Conservation (phyloP, 2,797 vertebrate genomes). For the Centropyge bicolor region DNA sequence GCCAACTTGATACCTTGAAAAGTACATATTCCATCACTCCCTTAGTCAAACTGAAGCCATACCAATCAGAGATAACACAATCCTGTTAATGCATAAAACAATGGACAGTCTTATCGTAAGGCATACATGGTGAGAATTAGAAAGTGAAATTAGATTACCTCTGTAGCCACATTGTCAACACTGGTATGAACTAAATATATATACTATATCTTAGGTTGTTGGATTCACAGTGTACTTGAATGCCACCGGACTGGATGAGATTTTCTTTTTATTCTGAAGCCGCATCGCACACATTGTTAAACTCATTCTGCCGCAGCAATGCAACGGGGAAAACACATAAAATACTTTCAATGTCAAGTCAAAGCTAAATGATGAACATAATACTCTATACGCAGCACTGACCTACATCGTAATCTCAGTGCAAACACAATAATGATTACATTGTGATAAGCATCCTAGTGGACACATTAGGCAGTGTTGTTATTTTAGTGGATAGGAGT, state of each 20-base stretch:
- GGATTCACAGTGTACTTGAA: neutral
- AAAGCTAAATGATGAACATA: constrained; percentile 54
- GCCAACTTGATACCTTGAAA: constrained; percentile 17
- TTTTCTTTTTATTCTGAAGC: constrained; percentile 3
- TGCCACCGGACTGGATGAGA: neutral
- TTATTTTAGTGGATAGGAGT: constrained; percentile 69
- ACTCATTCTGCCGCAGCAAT: neutral
- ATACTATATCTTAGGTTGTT: neutral
- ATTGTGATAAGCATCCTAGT: constrained; percentile 62
- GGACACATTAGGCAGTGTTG: constrained; percentile 63
- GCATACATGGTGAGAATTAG: neutral
- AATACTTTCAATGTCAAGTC: constrained; percentile 61
- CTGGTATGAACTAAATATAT: neutral
- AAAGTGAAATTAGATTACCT: constrained; percentile 29
- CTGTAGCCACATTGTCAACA: neutral
- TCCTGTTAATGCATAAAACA: constrained; percentile 11
- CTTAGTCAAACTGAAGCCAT: constrained; percentile 17
- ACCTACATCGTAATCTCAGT: constrained; percentile 65
- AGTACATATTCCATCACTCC: constrained; percentile 22
- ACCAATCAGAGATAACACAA: constrained; percentile 33
- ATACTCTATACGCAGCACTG: constrained; percentile 21
- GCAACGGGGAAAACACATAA: constrained; percentile 17
- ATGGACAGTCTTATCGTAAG: neutral
- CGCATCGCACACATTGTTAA: neutral
- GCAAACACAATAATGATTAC: constrained; percentile 70